These are phyloP conservation scores for Muscicapa striata DNA, from an alignment of 2,797 vertebrate genomes.

Conservation along the genomic window DNA sequence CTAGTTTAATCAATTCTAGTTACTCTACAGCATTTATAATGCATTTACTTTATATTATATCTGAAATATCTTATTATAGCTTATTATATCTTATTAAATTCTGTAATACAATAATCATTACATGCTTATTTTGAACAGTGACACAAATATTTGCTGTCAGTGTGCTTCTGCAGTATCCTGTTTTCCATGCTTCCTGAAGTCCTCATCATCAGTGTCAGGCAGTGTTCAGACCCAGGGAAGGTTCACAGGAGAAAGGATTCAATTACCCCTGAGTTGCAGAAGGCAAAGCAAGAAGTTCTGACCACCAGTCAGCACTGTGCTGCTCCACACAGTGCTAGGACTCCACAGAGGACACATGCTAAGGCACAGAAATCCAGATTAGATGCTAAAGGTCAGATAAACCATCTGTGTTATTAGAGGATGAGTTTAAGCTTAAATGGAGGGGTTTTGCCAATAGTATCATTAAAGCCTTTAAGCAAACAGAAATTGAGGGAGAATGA, in stretches of 20 bases:
- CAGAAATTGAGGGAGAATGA: background rate
- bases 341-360: background rate
- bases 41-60: slow-evolving; percentile 31
- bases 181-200: background rate
- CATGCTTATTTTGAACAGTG: slow-evolving; percentile 27
- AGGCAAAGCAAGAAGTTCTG: background rate
- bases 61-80: slow-evolving; percentile 29
- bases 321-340: background rate
- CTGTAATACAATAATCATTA: slow-evolving; percentile 28
- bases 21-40: slow-evolving; percentile 24
- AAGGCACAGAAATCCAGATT: background rate
- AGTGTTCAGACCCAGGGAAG: background rate
- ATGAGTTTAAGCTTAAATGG: background rate
- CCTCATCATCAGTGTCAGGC: background rate
- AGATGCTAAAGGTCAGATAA: slow-evolving; percentile 3
- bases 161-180: background rate
- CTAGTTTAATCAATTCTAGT: slow-evolving; percentile 22
- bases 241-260: background rate
- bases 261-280: background rate
- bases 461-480: slow-evolving; percentile 16
- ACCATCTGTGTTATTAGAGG: background rate
- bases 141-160: background rate
- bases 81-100: slow-evolving; percentile 31
- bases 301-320: background rate
- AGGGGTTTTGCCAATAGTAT: background rate